Evolutionary conservation across 2,797 vertebrate species (phyloP).

Genomic region (Sebastolobus alascanus): DNA sequence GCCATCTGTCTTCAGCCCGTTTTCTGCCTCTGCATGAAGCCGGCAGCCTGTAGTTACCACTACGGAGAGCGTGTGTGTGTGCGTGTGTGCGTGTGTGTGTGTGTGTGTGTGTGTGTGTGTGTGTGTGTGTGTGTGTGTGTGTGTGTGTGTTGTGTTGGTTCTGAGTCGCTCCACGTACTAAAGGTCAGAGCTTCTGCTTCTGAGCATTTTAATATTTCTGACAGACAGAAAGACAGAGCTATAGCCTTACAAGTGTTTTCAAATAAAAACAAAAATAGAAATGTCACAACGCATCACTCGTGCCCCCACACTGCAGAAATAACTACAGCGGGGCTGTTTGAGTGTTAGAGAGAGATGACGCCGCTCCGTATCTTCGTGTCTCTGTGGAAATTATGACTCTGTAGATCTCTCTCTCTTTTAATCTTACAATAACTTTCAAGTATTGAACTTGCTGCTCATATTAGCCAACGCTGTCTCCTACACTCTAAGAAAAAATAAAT

Average conservation of each 20-base stretch:
- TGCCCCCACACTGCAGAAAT: background rate
- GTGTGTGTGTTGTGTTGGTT: conserved; percentile 5
- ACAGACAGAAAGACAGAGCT: conserved; percentile 7
- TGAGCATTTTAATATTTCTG: conserved; percentile 25
- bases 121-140: background rate
- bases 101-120: background rate
- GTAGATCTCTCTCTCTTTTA: background rate
- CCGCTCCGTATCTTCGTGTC: background rate
- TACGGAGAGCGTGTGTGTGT: background rate
- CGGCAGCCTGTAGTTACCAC: background rate
- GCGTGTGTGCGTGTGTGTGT: background rate
- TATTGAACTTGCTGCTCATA: background rate
- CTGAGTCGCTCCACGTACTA: conserved; percentile 3
- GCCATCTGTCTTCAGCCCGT: background rate
- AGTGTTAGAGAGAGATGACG: background rate
- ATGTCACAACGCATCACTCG: conserved; percentile 6
- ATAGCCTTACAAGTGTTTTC: conserved; percentile 3
- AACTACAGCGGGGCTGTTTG: background rate
- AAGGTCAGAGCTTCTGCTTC: conserved; percentile 59
- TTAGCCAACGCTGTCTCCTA: background rate
- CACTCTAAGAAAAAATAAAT: no score
- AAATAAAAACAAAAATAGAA: conserved; percentile 23
- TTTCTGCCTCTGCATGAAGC: conserved; percentile 17
- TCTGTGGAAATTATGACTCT: background rate
- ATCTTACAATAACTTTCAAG: background rate